Percentiles rank a stretch among this genome's conserved stretches.
Evolutionary conservation across 23 tunicate genomes (phyloP).

Genomic region (Ascidia mentula): DNA sequence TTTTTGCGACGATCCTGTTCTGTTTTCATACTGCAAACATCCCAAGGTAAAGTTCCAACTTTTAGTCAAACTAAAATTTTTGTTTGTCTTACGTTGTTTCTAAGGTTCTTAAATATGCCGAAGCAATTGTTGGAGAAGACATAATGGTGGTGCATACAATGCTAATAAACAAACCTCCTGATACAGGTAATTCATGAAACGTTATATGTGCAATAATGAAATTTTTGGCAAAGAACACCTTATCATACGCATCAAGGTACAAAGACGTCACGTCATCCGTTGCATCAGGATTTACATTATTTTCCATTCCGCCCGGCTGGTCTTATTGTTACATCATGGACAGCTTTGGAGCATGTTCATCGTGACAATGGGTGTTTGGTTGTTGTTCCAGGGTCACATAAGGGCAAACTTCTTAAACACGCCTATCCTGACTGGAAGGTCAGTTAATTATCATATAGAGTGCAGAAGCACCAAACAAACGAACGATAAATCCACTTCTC

Average conservation of each 20-base stretch:
- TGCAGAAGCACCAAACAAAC: too few species aligned
- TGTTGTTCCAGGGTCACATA: constrained; percentile 84
- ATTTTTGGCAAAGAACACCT: too few species aligned
- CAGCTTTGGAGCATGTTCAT: constrained; percentile 85
- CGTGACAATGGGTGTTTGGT: constrained; percentile 85
- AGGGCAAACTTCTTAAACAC: constrained; percentile 58
- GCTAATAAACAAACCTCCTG: constrained; percentile 96
- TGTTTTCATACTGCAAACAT: constrained; percentile 59
- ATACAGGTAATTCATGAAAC: too few species aligned
- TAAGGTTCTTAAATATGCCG: constrained; percentile 77
- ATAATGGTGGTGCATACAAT: constrained; percentile 95
- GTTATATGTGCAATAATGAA: too few species aligned
- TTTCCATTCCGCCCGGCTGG: constrained; percentile 91
- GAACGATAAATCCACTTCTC: too few species aligned
- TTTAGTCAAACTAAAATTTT: too few species aligned
- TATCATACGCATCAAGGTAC: constrained; percentile 39
- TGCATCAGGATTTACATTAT: constrained; percentile 95
- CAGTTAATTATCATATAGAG: too few species aligned
- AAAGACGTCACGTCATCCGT: constrained; percentile 88
- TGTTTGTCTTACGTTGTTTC: neutral
- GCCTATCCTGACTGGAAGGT: constrained; percentile 95
- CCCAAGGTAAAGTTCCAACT: constrained; percentile 32
- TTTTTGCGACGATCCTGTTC: constrained; percentile 46
- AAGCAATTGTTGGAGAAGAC: constrained; percentile 77
- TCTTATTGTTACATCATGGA: constrained; percentile 88